These are phyloP conservation scores for Oikopleura albicans DNA, from an alignment of 23 tunicate genomes.

Conservation along the genomic window DNA sequence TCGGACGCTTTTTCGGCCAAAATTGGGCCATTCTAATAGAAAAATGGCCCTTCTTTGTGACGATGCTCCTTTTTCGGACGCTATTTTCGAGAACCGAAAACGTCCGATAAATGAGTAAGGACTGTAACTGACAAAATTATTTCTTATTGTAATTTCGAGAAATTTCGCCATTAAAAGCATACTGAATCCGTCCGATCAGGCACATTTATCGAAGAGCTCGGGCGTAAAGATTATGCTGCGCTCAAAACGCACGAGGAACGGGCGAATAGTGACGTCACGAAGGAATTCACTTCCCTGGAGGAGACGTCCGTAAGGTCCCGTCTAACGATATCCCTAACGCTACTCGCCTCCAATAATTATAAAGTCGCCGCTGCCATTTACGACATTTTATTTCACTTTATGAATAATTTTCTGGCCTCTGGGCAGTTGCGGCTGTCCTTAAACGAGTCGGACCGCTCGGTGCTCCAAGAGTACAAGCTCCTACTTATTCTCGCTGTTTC, in stretches of 20 bases:
- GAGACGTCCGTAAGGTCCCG: neutral
- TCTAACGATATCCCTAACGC: neutral
- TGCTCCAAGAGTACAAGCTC: slow-evolving; percentile 19
- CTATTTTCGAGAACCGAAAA: too few species aligned
- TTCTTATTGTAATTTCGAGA: too few species aligned
- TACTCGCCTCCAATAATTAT: neutral
- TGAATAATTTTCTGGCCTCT: neutral
- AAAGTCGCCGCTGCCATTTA: neutral
- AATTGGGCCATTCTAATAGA: too few species aligned
- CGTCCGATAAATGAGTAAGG: too few species aligned
- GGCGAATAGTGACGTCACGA: neutral
- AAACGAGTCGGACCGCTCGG: neutral
- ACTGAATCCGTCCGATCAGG: too few species aligned
- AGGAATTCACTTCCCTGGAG: neutral
- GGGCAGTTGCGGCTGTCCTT: neutral
- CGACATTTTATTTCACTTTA: neutral
- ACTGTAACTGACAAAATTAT: too few species aligned
- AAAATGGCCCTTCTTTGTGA: too few species aligned
- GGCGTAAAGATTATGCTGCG: slow-evolving; percentile 4
- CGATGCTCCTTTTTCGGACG: too few species aligned
- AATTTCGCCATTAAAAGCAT: too few species aligned
- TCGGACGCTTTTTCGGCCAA: too few species aligned
- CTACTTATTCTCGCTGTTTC: slow-evolving; percentile 24
- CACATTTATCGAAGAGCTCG: slow-evolving; percentile 8
- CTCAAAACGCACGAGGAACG: neutral